A percentile compares a stretch with the other conserved stretches of the same genome.
Conservation (phyloP, 1,140 invertebrate genomes). For the Ridgeia piscesae region DNA sequence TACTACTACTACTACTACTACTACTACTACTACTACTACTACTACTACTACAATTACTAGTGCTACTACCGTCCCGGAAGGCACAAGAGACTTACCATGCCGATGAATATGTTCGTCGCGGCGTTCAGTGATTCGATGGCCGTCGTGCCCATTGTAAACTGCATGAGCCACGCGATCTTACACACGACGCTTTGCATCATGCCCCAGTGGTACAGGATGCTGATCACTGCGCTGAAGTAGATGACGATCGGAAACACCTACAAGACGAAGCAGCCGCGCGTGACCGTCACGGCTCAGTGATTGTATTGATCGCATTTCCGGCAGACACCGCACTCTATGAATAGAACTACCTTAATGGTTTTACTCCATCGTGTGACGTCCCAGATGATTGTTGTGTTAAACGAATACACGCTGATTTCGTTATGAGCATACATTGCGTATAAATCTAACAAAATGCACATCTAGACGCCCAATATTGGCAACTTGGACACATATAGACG, state of each 20-base stretch:
- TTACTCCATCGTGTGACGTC: too few relatives aligned
- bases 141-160: constrained; percentile 48
- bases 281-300: not conserved
- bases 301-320: not conserved
- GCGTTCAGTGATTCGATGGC: constrained; percentile 53
- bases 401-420: too few relatives aligned
- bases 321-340: not conserved
- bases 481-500: too few relatives aligned
- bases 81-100: constrained; percentile 50
- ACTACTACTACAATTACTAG: too few relatives aligned
- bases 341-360: too few relatives aligned
- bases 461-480: too few relatives aligned
- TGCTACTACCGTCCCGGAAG: too few relatives aligned
- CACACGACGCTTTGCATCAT: constrained; percentile 63
- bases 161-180: constrained; percentile 64
- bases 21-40: too few relatives aligned
- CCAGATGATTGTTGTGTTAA: too few relatives aligned
- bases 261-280: constrained; percentile 20
- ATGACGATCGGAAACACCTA: constrained; percentile 54
- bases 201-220: constrained; percentile 53
- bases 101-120: constrained; percentile 56
- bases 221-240: constrained; percentile 50
- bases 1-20: too few relatives aligned
- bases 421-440: too few relatives aligned
- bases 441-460: too few relatives aligned